Evolutionary conservation across 1,140 invertebrate species (phyloP), one percentile per base, ranked within the genome.

Genomic region (Drosophila jambulina): DNA sequence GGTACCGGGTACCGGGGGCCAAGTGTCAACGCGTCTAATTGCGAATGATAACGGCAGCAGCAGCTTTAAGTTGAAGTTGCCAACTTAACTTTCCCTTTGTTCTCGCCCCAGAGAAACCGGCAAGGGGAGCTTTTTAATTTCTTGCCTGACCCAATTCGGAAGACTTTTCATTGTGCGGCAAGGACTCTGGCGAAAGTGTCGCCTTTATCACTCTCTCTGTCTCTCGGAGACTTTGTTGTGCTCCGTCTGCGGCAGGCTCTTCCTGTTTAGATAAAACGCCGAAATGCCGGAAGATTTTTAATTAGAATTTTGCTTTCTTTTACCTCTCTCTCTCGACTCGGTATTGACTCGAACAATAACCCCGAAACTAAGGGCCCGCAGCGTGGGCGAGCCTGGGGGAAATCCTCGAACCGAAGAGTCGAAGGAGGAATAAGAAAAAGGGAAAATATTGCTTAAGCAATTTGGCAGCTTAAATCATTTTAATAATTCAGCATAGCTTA

Each of bases 211-310:
- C 38, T 15, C 23, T 54, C 64, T 58, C 64, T 42, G 32, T 42
- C 63, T 60, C 45, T 45, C 43, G 51, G 23, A 25, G 45, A 32
- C 21, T 57, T 58, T 69, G 62, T 63, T 43, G 61, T 61, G 43
- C 45, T 43, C 29, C 29, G 40, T 32, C 58, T 79, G 29, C 42
- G 42, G 46, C 75, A 29, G 56, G 42, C 56, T 42, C 51, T 88
- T 85, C 86, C 78, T 90, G 85, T 68, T 90, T 80, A 85, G 85
- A 85, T 90, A 90, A 82, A 85, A 85, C 49, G 67, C 78, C 82
- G 85, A 85, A 90, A 90, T 74, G 88, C 85, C 81, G 86, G 86
- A 86, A 85, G 82, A 90, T 90, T 90, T 90, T 90, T 90, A 90
- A 90, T 90, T 85, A 90, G 81, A 90, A 82, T 85, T 90, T 84